Percentiles rank a stretch among this genome's conserved stretches.
Evolutionary conservation across 2,113 vertebrate genomes (phyloP).

Genomic region (Lophura nycthemera): DNA sequence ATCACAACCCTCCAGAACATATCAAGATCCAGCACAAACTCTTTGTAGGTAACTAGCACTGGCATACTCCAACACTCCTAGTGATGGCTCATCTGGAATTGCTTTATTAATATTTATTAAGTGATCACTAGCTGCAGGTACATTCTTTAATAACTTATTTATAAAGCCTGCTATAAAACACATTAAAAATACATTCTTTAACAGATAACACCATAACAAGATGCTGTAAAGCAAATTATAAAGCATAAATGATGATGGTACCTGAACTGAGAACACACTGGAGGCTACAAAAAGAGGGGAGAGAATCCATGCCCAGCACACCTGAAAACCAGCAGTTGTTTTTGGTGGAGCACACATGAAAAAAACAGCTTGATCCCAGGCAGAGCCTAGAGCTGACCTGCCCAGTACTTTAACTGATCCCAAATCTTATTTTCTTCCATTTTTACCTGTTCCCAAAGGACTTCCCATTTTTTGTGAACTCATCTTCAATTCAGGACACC

Average conservation of each 20-base stretch:
- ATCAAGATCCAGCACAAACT: neutral
- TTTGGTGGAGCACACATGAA: neutral
- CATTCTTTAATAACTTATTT: slow-evolving; percentile 80
- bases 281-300: neutral
- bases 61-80: slow-evolving; percentile 35
- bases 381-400: neutral
- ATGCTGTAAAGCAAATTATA: slow-evolving; percentile 60
- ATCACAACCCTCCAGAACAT: neutral
- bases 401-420: fast-evolving
- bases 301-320: fast-evolving
- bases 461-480: neutral
- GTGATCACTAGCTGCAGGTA: slow-evolving; percentile 77
- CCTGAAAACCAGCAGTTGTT: neutral
- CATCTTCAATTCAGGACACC: neutral
- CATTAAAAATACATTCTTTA: slow-evolving; percentile 84
- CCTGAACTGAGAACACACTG: neutral
- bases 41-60: slow-evolving; percentile 17
- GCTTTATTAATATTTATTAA: slow-evolving; percentile 81
- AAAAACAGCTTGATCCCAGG: neutral
- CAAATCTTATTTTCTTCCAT: neutral
- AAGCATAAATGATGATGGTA: slow-evolving; percentile 33
- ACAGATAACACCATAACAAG: slow-evolving; percentile 75
- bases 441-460: neutral
- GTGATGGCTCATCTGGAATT: slow-evolving; percentile 72
- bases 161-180: slow-evolving; percentile 75